Percentiles rank a stretch among this genome's conserved stretches.
Evolutionary conservation across 2,888 invertebrate genomes (phyloP).

Genomic region (Osmoderma eremita): DNA sequence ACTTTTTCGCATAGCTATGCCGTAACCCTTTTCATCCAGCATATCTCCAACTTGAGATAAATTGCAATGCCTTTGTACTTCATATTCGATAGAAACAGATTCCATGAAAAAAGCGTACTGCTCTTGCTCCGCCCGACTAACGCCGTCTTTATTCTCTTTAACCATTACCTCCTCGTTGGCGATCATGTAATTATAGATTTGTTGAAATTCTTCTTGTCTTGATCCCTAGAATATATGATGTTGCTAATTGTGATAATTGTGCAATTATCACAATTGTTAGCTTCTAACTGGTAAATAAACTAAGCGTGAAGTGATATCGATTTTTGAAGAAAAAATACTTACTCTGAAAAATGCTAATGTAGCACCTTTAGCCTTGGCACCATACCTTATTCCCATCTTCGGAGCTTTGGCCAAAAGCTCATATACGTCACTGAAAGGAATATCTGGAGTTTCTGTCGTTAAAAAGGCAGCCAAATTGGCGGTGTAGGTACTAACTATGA

Average conservation of each 20-base stretch:
- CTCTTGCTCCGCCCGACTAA: constrained; percentile 63
- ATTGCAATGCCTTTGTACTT: constrained; percentile 79
- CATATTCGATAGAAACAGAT: constrained; percentile 88
- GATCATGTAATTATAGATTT: constrained; percentile 85
- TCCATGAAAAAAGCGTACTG: constrained; percentile 91
- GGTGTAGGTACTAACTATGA: constrained; percentile 88
- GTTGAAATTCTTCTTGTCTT: constrained; percentile 79
- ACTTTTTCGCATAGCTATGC: constrained; percentile 87
- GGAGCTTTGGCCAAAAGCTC: constrained; percentile 84
- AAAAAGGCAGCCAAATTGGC: constrained; percentile 92
- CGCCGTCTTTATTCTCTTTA: constrained; percentile 73
- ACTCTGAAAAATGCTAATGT: constrained; percentile 91
- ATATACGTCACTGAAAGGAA: constrained; percentile 80
- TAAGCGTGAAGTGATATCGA: no score
- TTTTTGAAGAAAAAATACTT: constrained; percentile 45
- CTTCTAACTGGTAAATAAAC: no score
- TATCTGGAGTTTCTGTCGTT: constrained; percentile 79
- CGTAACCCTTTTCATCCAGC: constrained; percentile 86
- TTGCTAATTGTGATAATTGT: no score
- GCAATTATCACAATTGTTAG: no score
- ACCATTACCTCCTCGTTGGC: constrained; percentile 70
- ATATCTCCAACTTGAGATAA: constrained; percentile 78
- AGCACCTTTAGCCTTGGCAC: constrained; percentile 85
- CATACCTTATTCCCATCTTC: constrained; percentile 84
- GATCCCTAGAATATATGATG: constrained; percentile 68